These are phyloP conservation scores for Dascillus cervinus DNA, from an alignment of 2,888 invertebrate genomes.

Conservation along the genomic window DNA sequence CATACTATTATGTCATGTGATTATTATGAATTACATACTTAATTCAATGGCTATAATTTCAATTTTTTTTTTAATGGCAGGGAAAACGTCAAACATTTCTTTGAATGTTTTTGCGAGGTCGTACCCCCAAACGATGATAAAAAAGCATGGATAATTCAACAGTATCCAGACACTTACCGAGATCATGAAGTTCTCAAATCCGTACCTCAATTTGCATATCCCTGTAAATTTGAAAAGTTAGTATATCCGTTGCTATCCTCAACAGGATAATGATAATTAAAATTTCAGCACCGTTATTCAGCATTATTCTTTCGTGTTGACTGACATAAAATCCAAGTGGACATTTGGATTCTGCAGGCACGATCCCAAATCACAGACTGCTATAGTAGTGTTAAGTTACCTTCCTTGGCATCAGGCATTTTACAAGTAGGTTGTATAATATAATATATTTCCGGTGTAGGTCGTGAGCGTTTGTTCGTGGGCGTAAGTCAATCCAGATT, in stretches of 20 bases:
- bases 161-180: constrained; percentile 76
- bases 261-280: constrained; percentile 8
- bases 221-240: constrained; percentile 72
- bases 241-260: constrained; percentile 27
- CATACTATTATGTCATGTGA: too few species aligned
- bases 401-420: constrained; percentile 97
- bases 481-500: too few species aligned
- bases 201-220: constrained; percentile 88
- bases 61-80: too few species aligned
- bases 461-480: too few species aligned
- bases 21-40: too few species aligned
- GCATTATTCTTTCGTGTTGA: constrained; percentile 94
- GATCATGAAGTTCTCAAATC: constrained; percentile 80
- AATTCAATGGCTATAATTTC: too few species aligned
- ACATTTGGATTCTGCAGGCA: constrained; percentile 96
- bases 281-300: constrained; percentile 73
- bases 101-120: constrained; percentile 79
- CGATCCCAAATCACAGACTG: constrained; percentile 81
- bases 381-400: constrained; percentile 77
- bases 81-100: constrained; percentile 70
- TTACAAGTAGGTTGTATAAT: constrained; percentile 74
- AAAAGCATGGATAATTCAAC: constrained; percentile 67
- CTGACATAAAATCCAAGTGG: constrained; percentile 91
- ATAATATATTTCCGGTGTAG: too few species aligned
- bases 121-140: constrained; percentile 57